Percentiles rank a stretch among this genome's conserved stretches.
These are phyloP conservation scores for Glyphotaelius pellucidus DNA, from an alignment of 2,888 invertebrate genomes.

Conservation along the genomic window DNA sequence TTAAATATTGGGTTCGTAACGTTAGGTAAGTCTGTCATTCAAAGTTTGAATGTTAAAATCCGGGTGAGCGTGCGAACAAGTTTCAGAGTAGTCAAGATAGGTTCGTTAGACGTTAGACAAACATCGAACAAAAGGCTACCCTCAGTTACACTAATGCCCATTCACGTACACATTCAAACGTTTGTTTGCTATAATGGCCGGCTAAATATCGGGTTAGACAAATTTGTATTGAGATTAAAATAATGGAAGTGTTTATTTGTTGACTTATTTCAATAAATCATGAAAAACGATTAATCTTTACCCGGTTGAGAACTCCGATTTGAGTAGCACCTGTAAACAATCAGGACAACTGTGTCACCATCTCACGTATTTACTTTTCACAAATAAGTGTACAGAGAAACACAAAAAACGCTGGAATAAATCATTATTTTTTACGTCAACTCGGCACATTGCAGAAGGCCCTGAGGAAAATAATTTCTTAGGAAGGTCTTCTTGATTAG, in stretches of 20 bases:
- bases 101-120: background rate
- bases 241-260: background rate
- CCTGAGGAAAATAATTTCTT: no score
- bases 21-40: background rate
- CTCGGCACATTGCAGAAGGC: no score
- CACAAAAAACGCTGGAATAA: background rate
- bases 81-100: background rate
- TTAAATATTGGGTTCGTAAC: background rate
- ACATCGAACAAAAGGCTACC: background rate
- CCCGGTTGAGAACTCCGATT: background rate
- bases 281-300: background rate
- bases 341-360: background rate
- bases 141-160: background rate
- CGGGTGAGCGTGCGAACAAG: background rate
- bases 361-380: background rate
- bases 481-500: no score
- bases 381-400: background rate
- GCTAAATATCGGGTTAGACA: slow-evolving; percentile 3
- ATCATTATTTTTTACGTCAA: background rate
- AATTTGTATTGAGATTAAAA: background rate
- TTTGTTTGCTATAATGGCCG: background rate
- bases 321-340: background rate
- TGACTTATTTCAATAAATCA: slow-evolving; percentile 9
- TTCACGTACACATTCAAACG: background rate
- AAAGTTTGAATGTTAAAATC: background rate